These are phyloP conservation scores for Asbolus verrucosus DNA, from an alignment of 1,140 invertebrate species.

Conservation along the genomic window DNA sequence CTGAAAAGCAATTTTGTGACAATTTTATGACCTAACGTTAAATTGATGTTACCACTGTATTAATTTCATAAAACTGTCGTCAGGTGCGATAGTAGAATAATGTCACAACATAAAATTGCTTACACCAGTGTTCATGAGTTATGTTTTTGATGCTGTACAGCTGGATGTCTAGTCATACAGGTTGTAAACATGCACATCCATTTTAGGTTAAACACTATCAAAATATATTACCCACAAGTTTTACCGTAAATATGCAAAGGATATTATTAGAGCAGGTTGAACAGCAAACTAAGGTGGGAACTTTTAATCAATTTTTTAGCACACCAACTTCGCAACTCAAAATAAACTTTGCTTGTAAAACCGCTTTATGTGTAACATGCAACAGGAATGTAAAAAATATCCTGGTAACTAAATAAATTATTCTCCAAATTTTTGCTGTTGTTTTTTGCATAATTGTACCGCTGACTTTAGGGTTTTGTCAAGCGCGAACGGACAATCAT, in stretches of 20 bases:
- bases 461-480: too few species aligned
- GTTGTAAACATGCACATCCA: slow-evolving; percentile 10
- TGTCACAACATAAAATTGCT: slow-evolving; percentile 1
- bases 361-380: background rate
- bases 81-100: slow-evolving; percentile 6
- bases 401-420: too few species aligned
- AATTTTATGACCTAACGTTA: background rate
- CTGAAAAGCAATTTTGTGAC: background rate
- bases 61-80: too few species aligned
- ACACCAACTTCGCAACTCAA: slow-evolving; percentile 2
- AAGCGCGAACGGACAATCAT: too few species aligned
- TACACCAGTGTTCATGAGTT: background rate
- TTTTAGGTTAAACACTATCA: slow-evolving; percentile 15
- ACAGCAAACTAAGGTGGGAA: slow-evolving; percentile 3
- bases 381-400: too few species aligned
- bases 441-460: too few species aligned
- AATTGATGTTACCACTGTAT: background rate
- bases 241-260: slow-evolving; percentile 15
- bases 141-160: slow-evolving; percentile 10
- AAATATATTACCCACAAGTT: slow-evolving; percentile 29
- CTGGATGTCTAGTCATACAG: slow-evolving; percentile 1
- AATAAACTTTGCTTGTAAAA: slow-evolving; percentile 4
- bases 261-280: slow-evolving; percentile 8
- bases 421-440: too few species aligned
- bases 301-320: slow-evolving; percentile 21